Evolutionary conservation across 2,888 invertebrate species (phyloP), one percentile per base, ranked within the genome.

Genomic region (Microchrysa polita): DNA sequence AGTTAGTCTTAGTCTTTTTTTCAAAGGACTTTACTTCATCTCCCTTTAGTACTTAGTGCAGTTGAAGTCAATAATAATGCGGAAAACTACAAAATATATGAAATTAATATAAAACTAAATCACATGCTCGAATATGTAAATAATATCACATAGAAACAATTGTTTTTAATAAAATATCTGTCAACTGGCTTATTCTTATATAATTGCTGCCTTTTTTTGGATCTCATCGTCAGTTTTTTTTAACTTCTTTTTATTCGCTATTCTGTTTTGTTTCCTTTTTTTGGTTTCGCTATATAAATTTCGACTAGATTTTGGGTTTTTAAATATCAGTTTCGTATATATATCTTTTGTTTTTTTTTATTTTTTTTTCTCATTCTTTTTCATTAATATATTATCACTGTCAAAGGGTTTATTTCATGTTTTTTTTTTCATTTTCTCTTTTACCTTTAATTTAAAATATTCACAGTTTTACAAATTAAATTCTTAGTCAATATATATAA

Each of bases 301-400:
- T 72, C 60, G 72, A 72, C 60, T 72, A 72, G 59, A 72, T 59
- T 48, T n/a, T n/a, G n/a, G n/a, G n/a, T n/a, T 60, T 72, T 72
- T 52, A 10, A 67, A 48, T 67, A 18, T 48, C 22, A 53, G 48
- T 67, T 72, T 59, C 60, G 60, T 72, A 72, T 57, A 55, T 48
- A 72, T 27, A 44, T 22, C 60, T 59, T 59, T 71, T 16, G 9
- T 42, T 71, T 59, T 60, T 22, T 48, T 60, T 59, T 59, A 57
- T 16, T 18, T 42, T 71, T 59, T 60, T 22, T 48, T 60, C 42
- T 71, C 55, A 18, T 53, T 69, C 34, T 23, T 71, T 57, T 57
- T 40, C 52, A 48, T 59, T 72, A 67, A 44, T 72, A 59, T 60
- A 48, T 72, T 72, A 72, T 72, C 69, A 69, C 69, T 69, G 69